These are phyloP conservation scores for Pseudomyrmex flavicornis DNA, from an alignment of 1,140 invertebrate species.

Conservation along the genomic window DNA sequence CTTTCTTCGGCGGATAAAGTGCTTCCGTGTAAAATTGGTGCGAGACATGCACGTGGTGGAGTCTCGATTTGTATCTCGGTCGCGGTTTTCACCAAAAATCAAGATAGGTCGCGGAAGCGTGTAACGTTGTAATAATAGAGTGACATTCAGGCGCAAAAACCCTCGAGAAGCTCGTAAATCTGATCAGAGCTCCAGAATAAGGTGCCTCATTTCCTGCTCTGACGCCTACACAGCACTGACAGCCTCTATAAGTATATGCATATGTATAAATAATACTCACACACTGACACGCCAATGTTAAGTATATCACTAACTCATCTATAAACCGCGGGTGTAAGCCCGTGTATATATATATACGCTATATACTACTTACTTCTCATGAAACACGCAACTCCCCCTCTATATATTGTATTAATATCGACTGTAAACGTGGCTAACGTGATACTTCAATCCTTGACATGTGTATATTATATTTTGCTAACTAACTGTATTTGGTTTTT, in stretches of 20 bases:
- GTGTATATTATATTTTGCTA: slow-evolving; percentile 5
- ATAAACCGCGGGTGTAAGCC: slow-evolving; percentile 20
- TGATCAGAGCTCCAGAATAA: slow-evolving; percentile 44
- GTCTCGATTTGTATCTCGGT: slow-evolving; percentile 23
- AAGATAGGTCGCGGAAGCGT: slow-evolving; percentile 34
- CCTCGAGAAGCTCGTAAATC: slow-evolving; percentile 27
- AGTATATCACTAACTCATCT: slow-evolving; percentile 68
- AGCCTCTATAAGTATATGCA: slow-evolving; percentile 61
- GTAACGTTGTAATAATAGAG: slow-evolving; percentile 47
- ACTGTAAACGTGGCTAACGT: slow-evolving; percentile 22
- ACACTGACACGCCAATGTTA: slow-evolving; percentile 66
- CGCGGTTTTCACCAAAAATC: slow-evolving; percentile 11
- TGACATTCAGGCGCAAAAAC: slow-evolving; percentile 27
- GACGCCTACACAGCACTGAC: slow-evolving; percentile 57
- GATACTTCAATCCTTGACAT: slow-evolving; percentile 17
- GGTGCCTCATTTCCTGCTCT: slow-evolving; percentile 45
- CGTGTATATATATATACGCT: slow-evolving; percentile 33
- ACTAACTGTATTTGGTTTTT: background rate
- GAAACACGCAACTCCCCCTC: slow-evolving; percentile 57
- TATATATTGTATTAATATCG: slow-evolving; percentile 31
- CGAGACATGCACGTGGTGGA: background rate
- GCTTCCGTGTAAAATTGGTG: no score
- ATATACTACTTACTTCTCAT: slow-evolving; percentile 52
- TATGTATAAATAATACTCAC: slow-evolving; percentile 65
- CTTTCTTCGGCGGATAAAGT: no score